Percentiles rank a stretch among this genome's conserved stretches.
Conservation (phyloP, 92 coral and sea anemone genomes). For the Diadumene lineata region DNA sequence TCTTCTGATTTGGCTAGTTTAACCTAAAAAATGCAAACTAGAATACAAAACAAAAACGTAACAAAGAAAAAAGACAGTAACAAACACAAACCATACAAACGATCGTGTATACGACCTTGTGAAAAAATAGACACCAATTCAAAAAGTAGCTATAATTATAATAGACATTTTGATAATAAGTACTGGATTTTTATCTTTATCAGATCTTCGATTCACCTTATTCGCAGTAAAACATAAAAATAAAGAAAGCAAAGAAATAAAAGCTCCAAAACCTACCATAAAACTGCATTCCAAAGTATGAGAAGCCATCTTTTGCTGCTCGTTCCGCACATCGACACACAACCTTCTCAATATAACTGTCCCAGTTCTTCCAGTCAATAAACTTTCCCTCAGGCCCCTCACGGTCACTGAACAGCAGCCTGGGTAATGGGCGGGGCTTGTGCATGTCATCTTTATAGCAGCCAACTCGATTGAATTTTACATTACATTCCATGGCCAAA, state of each 20-base stretch:
- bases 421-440: conserved; percentile 61
- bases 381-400: conserved; percentile 36
- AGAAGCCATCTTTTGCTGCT: conserved; percentile 49
- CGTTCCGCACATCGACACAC: conserved; percentile 82
- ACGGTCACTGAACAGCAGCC: conserved; percentile 66
- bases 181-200: too few species aligned
- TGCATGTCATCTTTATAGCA: conserved; percentile 65
- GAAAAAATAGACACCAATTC: too few species aligned
- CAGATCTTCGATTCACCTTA: too few species aligned
- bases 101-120: too few species aligned
- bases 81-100: too few species aligned
- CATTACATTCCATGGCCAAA: conserved; percentile 41
- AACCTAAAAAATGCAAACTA: too few species aligned
- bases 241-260: not conserved
- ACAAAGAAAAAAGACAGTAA: too few species aligned
- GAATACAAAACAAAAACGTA: too few species aligned
- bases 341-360: conserved; percentile 58
- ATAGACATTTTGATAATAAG: too few species aligned
- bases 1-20: too few species aligned
- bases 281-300: conserved; percentile 73
- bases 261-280: conserved; percentile 62
- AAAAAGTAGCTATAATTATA: too few species aligned
- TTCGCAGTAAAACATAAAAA: not conserved
- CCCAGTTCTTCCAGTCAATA: conserved; percentile 77
- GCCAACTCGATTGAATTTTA: conserved; percentile 62